A percentile compares a stretch with the other conserved stretches of the same genome.
Conservation (phyloP, 2,113 vertebrate species). For the Polyodon spathula region DNA sequence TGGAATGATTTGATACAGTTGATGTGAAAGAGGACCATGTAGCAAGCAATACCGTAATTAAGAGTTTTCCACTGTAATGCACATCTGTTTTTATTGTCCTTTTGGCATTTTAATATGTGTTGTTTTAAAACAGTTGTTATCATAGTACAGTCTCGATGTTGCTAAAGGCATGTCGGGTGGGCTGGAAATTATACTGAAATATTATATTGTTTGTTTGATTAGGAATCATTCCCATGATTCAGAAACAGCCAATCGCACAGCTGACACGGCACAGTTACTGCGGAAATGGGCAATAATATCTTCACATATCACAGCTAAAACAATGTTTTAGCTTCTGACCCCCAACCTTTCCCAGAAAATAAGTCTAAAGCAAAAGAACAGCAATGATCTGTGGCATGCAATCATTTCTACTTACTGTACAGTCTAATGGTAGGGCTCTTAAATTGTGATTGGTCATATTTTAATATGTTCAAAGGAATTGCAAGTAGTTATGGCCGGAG, state of each 20-base stretch:
- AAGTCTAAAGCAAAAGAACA: not conserved
- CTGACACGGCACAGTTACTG: not conserved
- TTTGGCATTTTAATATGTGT: not conserved
- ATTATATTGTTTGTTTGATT: not conserved
- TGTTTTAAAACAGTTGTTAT: not conserved
- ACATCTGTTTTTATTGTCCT: too few relatives aligned
- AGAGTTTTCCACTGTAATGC: too few relatives aligned
- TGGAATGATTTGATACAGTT: conserved; percentile 32
- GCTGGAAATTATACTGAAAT: not conserved
- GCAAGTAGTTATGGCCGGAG: too few relatives aligned
- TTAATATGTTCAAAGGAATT: too few relatives aligned
- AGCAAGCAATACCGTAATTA: too few relatives aligned
- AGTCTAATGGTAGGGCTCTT: too few relatives aligned
- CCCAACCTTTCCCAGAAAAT: not conserved
- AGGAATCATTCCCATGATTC: conserved; percentile 4
- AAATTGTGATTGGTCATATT: too few relatives aligned
- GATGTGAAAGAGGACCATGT: conserved; percentile 23
- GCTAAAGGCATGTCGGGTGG: not conserved
- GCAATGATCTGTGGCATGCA: not conserved
- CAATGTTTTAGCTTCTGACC: not conserved
- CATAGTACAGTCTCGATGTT: not conserved
- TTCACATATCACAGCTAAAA: not conserved
- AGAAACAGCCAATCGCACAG: not conserved
- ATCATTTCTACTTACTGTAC: too few relatives aligned
- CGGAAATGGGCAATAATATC: not conserved